Conservation (phyloP, 2,888 invertebrate species). For the Aphidius colemani region DNA sequence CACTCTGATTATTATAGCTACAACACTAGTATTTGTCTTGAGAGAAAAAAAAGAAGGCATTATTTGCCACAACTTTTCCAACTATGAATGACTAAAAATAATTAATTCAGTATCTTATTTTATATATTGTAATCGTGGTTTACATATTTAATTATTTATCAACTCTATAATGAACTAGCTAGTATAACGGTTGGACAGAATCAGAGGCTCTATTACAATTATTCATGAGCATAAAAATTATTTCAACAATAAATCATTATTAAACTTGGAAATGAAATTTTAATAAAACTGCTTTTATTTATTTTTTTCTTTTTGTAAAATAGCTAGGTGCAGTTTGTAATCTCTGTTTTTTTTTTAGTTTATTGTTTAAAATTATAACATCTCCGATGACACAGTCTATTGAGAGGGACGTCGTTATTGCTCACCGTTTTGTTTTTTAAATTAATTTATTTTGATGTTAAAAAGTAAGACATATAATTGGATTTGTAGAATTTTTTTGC, state of each 20-base stretch:
- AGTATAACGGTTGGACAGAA: no score
- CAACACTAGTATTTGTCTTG: no score
- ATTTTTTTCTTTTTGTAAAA: slow-evolving; percentile 10
- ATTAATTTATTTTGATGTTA: not conserved
- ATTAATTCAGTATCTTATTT: no score
- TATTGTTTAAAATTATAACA: not conserved
- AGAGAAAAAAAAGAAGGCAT: not conserved
- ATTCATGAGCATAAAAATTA: not conserved
- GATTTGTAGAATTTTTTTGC: no score
- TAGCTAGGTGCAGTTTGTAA: slow-evolving; percentile 32
- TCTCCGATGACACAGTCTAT: slow-evolving; percentile 3
- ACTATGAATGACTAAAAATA: no score
- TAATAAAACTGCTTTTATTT: slow-evolving; percentile 19
- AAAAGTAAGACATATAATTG: no score
- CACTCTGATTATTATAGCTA: no score
- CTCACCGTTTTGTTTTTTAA: not conserved
- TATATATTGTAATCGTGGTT: no score
- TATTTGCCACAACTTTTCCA: no score
- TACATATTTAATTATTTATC: no score
- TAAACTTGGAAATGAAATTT: slow-evolving; percentile 5
- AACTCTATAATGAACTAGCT: no score
- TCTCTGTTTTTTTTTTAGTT: slow-evolving; percentile 25
- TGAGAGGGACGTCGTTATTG: slow-evolving; percentile 2
- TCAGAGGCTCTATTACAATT: no score
- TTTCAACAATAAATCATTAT: not conserved